Percentiles rank a stretch among this genome's conserved stretches.
Evolutionary conservation across 2,888 invertebrate genomes (phyloP).

Genomic region (Cylloceria caligata): DNA sequence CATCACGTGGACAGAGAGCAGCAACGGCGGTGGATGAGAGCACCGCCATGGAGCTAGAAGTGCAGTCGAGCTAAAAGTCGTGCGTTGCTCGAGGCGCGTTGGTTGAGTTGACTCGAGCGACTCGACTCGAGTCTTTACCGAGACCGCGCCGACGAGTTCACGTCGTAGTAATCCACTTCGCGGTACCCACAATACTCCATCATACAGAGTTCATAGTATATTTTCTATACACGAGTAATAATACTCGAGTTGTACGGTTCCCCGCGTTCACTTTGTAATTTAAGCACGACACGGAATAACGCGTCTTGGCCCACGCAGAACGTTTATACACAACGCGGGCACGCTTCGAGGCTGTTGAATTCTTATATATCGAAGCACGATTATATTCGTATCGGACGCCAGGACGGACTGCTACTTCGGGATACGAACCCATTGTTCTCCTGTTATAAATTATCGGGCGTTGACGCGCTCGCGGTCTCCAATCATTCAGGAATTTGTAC

Average conservation of each 20-base stretch:
- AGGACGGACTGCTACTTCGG: conserved; percentile 59
- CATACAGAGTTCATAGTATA: conserved; percentile 25
- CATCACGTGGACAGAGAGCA: conserved; percentile 28
- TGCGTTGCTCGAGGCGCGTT: conserved; percentile 60
- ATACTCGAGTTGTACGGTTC: conserved; percentile 59
- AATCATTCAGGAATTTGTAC: conserved; percentile 61
- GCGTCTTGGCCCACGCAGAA: conserved; percentile 67
- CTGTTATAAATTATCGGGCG: conserved; percentile 65
- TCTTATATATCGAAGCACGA: conserved; percentile 59
- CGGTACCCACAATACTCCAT: conserved; percentile 21
- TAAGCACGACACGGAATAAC: conserved; percentile 67
- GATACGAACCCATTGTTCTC: conserved; percentile 66
- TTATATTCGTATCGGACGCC: conserved; percentile 61
- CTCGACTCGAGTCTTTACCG: conserved; percentile 38
- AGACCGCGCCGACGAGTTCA: conserved; percentile 49
- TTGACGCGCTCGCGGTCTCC: conserved; percentile 59
- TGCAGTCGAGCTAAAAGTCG: conserved; percentile 60
- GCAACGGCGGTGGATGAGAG: conserved; percentile 33
- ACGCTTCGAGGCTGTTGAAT: conserved; percentile 56
- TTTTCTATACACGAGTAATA: conserved; percentile 60
- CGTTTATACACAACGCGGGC: conserved; percentile 61
- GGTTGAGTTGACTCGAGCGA: conserved; percentile 47
- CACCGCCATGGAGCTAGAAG: conserved; percentile 33
- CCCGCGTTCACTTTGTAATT: conserved; percentile 65
- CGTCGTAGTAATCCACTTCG: conserved; percentile 37